Percentiles rank a stretch among this genome's conserved stretches.
These are phyloP conservation scores for Rugalucina vietnamica DNA, from an alignment of 2,888 invertebrate genomes.

Conservation along the genomic window DNA sequence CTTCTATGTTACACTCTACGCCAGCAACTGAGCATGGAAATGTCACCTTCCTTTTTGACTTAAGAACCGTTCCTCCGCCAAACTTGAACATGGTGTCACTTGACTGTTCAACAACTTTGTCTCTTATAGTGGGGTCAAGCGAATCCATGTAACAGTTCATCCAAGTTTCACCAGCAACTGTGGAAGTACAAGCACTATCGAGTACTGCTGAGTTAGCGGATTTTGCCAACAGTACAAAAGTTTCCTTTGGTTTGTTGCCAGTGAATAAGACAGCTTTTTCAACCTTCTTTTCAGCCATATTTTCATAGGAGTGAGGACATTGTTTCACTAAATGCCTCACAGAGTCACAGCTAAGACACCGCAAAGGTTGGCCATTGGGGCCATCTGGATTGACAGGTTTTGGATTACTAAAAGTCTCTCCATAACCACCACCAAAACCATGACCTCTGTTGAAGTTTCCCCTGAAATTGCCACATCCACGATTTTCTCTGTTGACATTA, in stretches of 20 bases:
- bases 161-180: constrained; percentile 51
- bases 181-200: constrained; percentile 51
- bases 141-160: constrained; percentile 45
- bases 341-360: constrained; percentile 45
- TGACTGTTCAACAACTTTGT: constrained; percentile 21
- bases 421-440: too few species aligned
- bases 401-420: background rate
- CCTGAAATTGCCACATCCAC: too few species aligned
- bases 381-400: constrained; percentile 42
- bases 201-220: constrained; percentile 49
- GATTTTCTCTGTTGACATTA: too few species aligned
- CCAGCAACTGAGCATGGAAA: constrained; percentile 50
- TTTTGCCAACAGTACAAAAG: constrained; percentile 42
- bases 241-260: constrained; percentile 34
- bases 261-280: constrained; percentile 55
- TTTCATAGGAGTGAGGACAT: constrained; percentile 51
- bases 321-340: constrained; percentile 42
- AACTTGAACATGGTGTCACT: constrained; percentile 47
- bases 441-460: too few species aligned
- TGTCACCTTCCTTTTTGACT: constrained; percentile 36
- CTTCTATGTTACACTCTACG: constrained; percentile 29
- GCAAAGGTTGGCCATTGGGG: constrained; percentile 42
- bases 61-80: constrained; percentile 48
- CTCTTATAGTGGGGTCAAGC: constrained; percentile 9
- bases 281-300: constrained; percentile 14